A percentile compares a stretch with the other conserved stretches of the same genome.
Evolutionary conservation across 2,113 vertebrate species (phyloP).

Genomic region (Narcine bancroftii): DNA sequence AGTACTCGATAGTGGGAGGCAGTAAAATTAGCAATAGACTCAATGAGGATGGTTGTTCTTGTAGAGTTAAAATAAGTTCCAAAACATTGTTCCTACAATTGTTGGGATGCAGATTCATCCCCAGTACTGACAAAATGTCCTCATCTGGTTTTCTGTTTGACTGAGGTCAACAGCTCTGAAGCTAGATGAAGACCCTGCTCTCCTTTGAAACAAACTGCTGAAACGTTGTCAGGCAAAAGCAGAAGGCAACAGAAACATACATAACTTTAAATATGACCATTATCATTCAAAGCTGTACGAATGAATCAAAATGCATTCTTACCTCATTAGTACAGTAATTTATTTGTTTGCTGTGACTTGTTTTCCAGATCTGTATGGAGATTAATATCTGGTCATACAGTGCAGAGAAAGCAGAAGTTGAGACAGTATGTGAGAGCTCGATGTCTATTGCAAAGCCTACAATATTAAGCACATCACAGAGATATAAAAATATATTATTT

Average conservation of each 20-base stretch:
- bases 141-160: background rate
- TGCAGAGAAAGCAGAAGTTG: background rate
- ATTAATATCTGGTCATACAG: background rate
- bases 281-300: background rate
- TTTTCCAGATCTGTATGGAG: background rate
- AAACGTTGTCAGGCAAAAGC: background rate
- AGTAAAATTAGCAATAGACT: background rate
- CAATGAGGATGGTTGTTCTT: too few relatives aligned
- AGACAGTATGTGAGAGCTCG: background rate
- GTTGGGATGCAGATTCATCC: background rate
- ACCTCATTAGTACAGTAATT: background rate
- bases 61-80: background rate
- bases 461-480: background rate
- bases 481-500: background rate
- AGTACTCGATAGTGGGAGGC: background rate
- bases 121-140: background rate
- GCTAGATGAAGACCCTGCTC: background rate
- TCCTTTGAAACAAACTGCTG: background rate
- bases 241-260: background rate
- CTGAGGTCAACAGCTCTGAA: background rate
- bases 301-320: background rate
- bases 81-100: background rate
- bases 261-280: background rate
- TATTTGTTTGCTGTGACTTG: background rate
- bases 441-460: background rate